These are phyloP conservation scores for Protosalanx chinensis DNA, from an alignment of 2,797 vertebrate genomes.

Conservation along the genomic window DNA sequence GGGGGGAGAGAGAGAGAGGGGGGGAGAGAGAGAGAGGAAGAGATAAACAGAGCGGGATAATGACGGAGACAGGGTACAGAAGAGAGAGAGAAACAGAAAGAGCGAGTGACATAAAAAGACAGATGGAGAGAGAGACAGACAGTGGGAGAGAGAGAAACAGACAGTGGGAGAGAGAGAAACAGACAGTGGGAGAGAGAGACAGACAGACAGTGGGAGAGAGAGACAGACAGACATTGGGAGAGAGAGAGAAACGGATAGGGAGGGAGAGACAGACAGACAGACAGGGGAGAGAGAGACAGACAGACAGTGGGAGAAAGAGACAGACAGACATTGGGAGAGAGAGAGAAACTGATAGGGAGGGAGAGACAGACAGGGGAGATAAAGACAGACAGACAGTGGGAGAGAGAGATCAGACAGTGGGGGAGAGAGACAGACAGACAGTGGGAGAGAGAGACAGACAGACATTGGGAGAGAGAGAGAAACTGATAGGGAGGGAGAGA, in stretches of 20 bases:
- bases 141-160: too few species aligned
- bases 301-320: too few species aligned
- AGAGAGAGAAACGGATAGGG: too few species aligned
- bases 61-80: too few species aligned
- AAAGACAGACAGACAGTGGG: background rate
- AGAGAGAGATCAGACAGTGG: background rate
- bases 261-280: background rate
- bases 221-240: background rate
- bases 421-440: background rate
- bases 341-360: background rate
- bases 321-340: too few species aligned
- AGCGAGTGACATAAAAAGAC: too few species aligned
- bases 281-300: background rate
- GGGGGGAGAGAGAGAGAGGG: slow-evolving; percentile 1
- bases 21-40: background rate
- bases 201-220: background rate
- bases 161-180: background rate
- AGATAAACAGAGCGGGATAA: too few species aligned
- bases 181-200: background rate
- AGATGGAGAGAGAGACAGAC: background rate
- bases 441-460: background rate
- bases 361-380: too few species aligned
- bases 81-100: too few species aligned
- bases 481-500: background rate
- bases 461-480: too few species aligned